Base-by-base conservation (phyloP, 2,113 vertebrate genomes). In the Garra rufa region DNA sequence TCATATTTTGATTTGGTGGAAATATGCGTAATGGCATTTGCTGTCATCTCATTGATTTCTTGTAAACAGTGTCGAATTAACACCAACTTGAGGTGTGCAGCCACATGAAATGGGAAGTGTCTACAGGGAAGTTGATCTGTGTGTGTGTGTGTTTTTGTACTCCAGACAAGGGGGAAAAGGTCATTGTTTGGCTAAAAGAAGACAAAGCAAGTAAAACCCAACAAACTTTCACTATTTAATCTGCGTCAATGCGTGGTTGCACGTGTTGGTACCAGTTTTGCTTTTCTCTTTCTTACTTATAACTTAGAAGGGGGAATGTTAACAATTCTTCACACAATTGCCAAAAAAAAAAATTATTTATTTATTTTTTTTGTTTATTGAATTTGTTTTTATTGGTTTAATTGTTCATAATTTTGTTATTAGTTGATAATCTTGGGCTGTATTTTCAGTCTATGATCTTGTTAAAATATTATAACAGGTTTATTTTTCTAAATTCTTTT, bases 91-190 rank as follows among this genome's bases (percentile, higher is more conserved):
- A 81, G 75, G 52, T 73, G 24, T 61, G 55, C 8, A 70, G 73
- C 52, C 38, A 3, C 57, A 79, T 86, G 67, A 93, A 95, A 93
- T 91, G 92, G 93, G 94, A 95, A 95, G 91, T 91, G 85, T 90
- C 30, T 90, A 88, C 88, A 92, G 92, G 93, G 94, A 95, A 94
- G 92, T 90, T 90, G 90, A 86, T 92, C 13, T 48, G 24, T 74
- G 28, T 46, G 24, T 71, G 13, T 87, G 85, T 75, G 83, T 76
- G 82, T 84, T 4, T 76, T 91, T 92, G 93, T 90, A 77, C 90
- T 89, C 91, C 92, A 95, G 93, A 95, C 93, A 88, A 34, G 82
- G 76, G 71, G 92, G 92, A 92, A 94, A 93, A 89, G 91, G 87
- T 90, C 84, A 78, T 85, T 84, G 85, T 89, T 88, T 88, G 87